Evolutionary conservation across 2,113 vertebrate species (phyloP), one percentile per base, ranked within the genome.

Genomic region (Indri indri): DNA sequence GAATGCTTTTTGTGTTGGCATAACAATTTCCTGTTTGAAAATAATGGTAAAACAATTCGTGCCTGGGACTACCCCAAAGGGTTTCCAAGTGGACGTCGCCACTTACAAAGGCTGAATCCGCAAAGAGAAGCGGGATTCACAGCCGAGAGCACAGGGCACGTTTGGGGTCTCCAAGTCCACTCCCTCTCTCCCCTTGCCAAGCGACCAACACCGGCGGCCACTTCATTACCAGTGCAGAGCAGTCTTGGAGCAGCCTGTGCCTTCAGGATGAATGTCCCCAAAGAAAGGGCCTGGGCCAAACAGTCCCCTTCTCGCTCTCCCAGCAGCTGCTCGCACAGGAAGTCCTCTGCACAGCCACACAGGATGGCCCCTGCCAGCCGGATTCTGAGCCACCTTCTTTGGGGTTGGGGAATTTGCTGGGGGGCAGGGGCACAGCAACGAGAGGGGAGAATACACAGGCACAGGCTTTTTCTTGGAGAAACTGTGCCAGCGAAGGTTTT

Each of bases 221-320:
- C 94, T 95, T 96, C 96, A 85, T 97, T 96, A 47, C 83, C 80
- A 92, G 96, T 73, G 76, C 96, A 77, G 92, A 81, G 95, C 87
- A 94, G 94, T 61, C 93, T 34, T 88, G 74, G 82, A 84, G 97
- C 79, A 94, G 97, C 93, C 94, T 94, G 92, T 47, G 89, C 92
- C 86, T 74, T 77, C 18, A 70, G 74, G 47, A 80, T 90, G 83
- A 96, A 96, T 87, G 96, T 90, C 93, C 83, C 89, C 91, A 95
- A 95, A 94, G 91, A 94, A 93, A 92, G 57, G 18, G 52, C 88
- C 70, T 3, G n/a, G 81, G 81, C 90, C 84, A 71, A 74, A 47
- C 66, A 88, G 93, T 42, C 18, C 92, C 80, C 73, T 95, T 23
- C 50, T 50, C 17, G 0, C 32, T 73, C 81, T 71, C 92, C 45